Conservation (phyloP, 1,140 invertebrate genomes). For the Drosophila gunungcola region DNA sequence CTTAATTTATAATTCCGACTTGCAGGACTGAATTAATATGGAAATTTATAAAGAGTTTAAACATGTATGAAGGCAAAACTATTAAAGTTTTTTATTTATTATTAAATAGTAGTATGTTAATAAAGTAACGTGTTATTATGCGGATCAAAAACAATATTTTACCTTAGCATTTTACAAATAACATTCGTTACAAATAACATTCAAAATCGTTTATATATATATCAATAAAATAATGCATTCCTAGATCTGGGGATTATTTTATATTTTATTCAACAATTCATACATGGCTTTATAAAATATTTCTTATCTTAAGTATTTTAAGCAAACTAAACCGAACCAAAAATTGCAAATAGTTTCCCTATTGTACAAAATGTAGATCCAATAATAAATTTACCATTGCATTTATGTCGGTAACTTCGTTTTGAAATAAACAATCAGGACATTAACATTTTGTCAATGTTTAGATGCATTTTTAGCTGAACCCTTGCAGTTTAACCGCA, state of each 20-base stretch:
- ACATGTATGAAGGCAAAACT: too few species aligned
- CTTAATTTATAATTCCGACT: not conserved
- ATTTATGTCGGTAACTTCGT: slow-evolving; percentile 1
- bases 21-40: not conserved
- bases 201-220: not conserved
- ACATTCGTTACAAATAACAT: too few species aligned
- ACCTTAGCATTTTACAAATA: too few species aligned
- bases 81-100: too few species aligned
- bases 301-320: slow-evolving; percentile 9
- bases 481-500: slow-evolving; percentile 24
- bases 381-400: not conserved
- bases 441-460: slow-evolving; percentile 13
- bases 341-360: slow-evolving; percentile 4
- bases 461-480: slow-evolving; percentile 23
- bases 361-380: not conserved
- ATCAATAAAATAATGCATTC: not conserved
- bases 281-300: slow-evolving; percentile 31
- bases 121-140: too few species aligned
- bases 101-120: too few species aligned
- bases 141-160: too few species aligned
- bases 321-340: slow-evolving; percentile 16
- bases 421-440: slow-evolving; percentile 6
- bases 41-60: not conserved
- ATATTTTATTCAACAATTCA: slow-evolving; percentile 44
- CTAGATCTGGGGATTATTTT: not conserved